Conservation (phyloP, 2,797 vertebrate genomes). For the Lacerta bilineata region DNA sequence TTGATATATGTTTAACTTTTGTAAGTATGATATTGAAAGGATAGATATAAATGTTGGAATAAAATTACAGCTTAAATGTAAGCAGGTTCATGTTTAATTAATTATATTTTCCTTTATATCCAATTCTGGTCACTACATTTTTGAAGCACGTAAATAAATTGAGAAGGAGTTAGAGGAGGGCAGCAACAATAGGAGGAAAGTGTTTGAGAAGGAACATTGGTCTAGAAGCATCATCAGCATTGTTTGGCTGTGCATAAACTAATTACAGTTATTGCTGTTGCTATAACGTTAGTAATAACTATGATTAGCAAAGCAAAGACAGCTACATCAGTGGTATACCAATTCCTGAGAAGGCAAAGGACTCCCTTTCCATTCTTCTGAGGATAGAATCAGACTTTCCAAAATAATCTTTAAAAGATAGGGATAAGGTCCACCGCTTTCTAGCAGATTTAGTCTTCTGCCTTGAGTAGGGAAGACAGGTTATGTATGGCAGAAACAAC, state of each 20-base stretch:
- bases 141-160: background rate
- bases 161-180: background rate
- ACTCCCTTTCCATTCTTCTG: background rate
- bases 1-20: background rate
- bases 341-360: background rate
- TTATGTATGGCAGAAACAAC: background rate
- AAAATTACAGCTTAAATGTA: background rate
- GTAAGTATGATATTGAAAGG: background rate
- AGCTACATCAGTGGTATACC: background rate
- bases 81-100: background rate
- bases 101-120: background rate
- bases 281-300: background rate
- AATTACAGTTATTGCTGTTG: background rate
- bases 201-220: background rate
- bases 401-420: conserved; percentile 1
- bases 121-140: background rate
- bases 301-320: background rate
- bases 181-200: background rate
- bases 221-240: background rate
- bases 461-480: background rate
- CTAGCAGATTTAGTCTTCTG: background rate
- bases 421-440: background rate
- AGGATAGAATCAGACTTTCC: background rate
- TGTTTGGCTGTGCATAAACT: background rate
- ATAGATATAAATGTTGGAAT: background rate